Evolutionary conservation across 2,113 vertebrate genomes (phyloP).

Genomic region (Lonchura striata): DNA sequence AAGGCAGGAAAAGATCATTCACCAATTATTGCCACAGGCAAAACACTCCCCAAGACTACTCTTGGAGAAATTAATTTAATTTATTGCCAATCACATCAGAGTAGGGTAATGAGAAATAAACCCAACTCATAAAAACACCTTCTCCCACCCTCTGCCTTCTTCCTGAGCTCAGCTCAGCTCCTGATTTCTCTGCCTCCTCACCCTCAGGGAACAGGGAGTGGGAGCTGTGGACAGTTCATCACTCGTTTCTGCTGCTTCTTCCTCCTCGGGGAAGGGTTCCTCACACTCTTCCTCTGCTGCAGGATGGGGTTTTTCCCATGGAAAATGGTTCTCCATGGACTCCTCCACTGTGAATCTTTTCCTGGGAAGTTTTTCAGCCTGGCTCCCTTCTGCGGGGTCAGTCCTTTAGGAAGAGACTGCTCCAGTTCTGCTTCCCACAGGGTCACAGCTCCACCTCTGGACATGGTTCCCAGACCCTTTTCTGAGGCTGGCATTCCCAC

Average conservation of each 20-base stretch:
- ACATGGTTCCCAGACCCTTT: not conserved
- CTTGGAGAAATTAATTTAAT: not conserved
- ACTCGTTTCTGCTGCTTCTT: not conserved
- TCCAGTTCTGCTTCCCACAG: not conserved
- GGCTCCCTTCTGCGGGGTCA: not conserved
- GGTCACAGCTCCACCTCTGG: not conserved
- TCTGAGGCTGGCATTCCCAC: not conserved
- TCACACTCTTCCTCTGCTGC: not conserved
- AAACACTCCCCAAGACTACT: accelerated
- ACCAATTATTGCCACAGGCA: not conserved
- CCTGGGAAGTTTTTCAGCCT: accelerated
- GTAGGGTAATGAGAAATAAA: not conserved
- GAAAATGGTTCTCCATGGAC: not conserved
- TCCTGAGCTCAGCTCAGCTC: not conserved
- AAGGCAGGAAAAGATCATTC: not conserved
- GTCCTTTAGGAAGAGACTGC: not conserved
- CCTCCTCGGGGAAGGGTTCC: not conserved
- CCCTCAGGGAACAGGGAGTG: not conserved
- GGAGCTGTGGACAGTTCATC: not conserved
- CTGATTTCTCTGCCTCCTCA: not conserved
- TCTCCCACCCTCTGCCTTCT: not conserved
- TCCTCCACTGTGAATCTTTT: not conserved
- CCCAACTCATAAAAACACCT: not conserved
- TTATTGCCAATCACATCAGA: not conserved
- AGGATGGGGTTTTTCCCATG: not conserved